Evolutionary conservation across 2,888 invertebrate genomes (phyloP).

Genomic region (Tubulanus polymorphus): DNA sequence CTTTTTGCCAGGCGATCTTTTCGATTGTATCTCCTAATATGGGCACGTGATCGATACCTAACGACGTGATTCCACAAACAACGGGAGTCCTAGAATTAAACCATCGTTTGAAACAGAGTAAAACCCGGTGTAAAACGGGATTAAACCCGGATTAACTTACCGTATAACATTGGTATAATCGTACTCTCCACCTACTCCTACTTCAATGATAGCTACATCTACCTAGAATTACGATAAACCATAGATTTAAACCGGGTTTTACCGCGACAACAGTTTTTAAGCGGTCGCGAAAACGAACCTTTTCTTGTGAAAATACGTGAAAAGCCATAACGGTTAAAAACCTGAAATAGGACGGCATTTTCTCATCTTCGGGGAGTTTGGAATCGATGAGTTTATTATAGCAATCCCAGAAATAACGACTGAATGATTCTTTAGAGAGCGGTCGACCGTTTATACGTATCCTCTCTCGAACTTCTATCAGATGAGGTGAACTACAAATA

Average conservation of each 20-base stretch:
- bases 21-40: conserved; percentile 77
- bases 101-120: too few relatives aligned
- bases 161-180: conserved; percentile 91
- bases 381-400: conserved; percentile 58
- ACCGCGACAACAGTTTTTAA: too few relatives aligned
- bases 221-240: conserved; percentile 23
- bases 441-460: conserved; percentile 82
- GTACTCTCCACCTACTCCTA: conserved; percentile 92
- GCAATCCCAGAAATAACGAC: conserved; percentile 76
- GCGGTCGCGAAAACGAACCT: too few relatives aligned
- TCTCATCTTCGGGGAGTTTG: conserved; percentile 34
- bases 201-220: conserved; percentile 92
- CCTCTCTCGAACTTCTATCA: conserved; percentile 85
- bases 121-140: neutral
- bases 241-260: too few relatives aligned
- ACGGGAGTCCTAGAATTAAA: conserved; percentile 65
- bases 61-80: conserved; percentile 83
- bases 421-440: conserved; percentile 70
- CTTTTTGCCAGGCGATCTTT: conserved; percentile 90
- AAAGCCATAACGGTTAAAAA: conserved; percentile 90
- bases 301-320: conserved; percentile 75
- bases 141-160: conserved; percentile 52
- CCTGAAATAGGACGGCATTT: conserved; percentile 91
- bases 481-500: conserved; percentile 79
- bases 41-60: conserved; percentile 85